phyloP scores from a whole-genome alignment of 2,888 invertebrate genomes.

The Pocota personata region DNA sequence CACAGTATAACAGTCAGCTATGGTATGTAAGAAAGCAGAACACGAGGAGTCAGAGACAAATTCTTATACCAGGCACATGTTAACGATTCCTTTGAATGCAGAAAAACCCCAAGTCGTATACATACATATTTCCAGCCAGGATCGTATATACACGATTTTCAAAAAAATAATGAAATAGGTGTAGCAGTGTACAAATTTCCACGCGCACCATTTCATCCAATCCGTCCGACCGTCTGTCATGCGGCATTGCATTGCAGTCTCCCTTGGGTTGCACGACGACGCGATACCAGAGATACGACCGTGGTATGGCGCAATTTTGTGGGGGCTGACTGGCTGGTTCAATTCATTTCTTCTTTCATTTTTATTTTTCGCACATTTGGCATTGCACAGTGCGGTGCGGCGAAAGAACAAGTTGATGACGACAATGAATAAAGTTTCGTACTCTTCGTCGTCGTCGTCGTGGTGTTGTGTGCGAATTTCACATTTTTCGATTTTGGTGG shows the following conservation, averaged over 20 bases:
- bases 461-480: neutral
- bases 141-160: neutral
- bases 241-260: constrained; percentile 30
- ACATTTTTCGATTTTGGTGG: constrained; percentile 19
- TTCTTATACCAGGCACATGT: too few relatives aligned
- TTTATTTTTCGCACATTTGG: neutral
- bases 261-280: constrained; percentile 19
- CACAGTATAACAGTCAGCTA: too few relatives aligned
- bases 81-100: too few relatives aligned
- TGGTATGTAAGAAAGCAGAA: too few relatives aligned
- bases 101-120: too few relatives aligned
- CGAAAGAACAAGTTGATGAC: constrained; percentile 51
- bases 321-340: constrained; percentile 25
- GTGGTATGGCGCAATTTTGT: constrained; percentile 31
- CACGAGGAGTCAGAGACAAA: too few relatives aligned
- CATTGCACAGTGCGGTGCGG: neutral
- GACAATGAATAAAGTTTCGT: constrained; percentile 29
- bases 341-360: constrained; percentile 1
- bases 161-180: neutral
- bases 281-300: neutral
- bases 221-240: neutral
- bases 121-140: too few relatives aligned
- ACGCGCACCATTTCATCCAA: neutral
- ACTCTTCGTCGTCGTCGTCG: neutral
- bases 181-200: neutral